Conservation (phyloP, 2,888 invertebrate species). For the Nomada hirtipes region DNA sequence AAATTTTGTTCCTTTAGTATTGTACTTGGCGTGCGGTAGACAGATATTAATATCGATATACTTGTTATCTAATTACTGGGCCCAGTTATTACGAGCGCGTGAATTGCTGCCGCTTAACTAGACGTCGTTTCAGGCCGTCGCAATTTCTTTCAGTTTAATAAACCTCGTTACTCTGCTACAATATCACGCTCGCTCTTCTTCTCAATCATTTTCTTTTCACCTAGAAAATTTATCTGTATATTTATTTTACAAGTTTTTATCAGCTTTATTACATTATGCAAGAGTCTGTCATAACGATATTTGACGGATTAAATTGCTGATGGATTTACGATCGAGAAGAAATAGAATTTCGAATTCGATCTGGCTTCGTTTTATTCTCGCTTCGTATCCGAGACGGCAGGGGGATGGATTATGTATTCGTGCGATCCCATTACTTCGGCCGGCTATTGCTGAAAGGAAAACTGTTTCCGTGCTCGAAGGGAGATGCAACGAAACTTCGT, state of each 20-base stretch:
- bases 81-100: slow-evolving; percentile 6
- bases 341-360: slow-evolving; percentile 16
- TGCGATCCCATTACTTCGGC: slow-evolving; percentile 15
- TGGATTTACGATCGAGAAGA: background rate
- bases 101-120: slow-evolving; percentile 4
- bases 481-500: slow-evolving; percentile 24
- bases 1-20: background rate
- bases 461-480: slow-evolving; percentile 25
- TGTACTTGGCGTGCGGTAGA: background rate
- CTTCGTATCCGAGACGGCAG: background rate
- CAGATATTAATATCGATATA: slow-evolving; percentile 11
- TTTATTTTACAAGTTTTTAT: too few species aligned
- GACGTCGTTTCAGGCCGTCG: slow-evolving; percentile 33
- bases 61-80: slow-evolving; percentile 28
- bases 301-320: background rate
- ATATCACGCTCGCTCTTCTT: slow-evolving; percentile 36
- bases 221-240: background rate
- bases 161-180: slow-evolving; percentile 55
- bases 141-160: slow-evolving; percentile 62
- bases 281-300: background rate
- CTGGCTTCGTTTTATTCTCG: background rate
- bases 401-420: slow-evolving; percentile 27
- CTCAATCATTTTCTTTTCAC: background rate
- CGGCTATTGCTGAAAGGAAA: slow-evolving; percentile 16
- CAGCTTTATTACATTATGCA: too few species aligned